Conservation (phyloP, 2,113 vertebrate species). For the Psophia crepitans region DNA sequence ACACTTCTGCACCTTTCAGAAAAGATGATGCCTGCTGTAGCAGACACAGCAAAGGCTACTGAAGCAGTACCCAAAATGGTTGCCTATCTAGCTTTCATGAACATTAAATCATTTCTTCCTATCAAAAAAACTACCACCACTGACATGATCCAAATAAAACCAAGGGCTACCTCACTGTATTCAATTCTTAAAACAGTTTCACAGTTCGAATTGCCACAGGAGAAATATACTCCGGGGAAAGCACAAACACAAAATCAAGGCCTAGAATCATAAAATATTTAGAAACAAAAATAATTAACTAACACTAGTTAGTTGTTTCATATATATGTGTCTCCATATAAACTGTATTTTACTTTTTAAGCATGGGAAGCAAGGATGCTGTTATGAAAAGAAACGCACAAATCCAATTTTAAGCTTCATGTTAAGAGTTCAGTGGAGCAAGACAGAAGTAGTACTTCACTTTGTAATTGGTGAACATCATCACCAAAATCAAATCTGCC, state of each 20-base stretch:
- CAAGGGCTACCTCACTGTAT: not conserved
- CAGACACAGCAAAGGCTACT: not conserved
- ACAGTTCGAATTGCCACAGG: not conserved
- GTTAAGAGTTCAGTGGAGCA: not conserved
- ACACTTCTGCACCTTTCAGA: not conserved
- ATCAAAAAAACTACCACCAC: not conserved
- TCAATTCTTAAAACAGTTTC: not conserved
- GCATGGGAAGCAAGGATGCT: not conserved
- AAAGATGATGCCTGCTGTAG: not conserved
- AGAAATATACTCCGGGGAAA: not conserved
- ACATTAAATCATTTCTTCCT: not conserved
- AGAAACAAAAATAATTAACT: not conserved
- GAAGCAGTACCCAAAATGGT: not conserved
- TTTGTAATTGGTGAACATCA: not conserved
- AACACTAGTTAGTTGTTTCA: not conserved
- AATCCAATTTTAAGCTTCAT: not conserved
- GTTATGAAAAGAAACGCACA: not conserved
- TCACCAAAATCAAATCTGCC: not conserved
- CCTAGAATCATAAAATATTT: not conserved
- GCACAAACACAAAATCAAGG: not conserved
- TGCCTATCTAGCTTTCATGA: not conserved
- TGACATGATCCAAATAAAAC: not conserved
- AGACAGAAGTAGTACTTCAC: not conserved
- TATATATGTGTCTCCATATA: not conserved
- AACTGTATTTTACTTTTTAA: not conserved